Evolutionary conservation across 2,888 invertebrate genomes (phyloP), one percentile per base, ranked within the genome.

Genomic region (Pristionchus arcanus): DNA sequence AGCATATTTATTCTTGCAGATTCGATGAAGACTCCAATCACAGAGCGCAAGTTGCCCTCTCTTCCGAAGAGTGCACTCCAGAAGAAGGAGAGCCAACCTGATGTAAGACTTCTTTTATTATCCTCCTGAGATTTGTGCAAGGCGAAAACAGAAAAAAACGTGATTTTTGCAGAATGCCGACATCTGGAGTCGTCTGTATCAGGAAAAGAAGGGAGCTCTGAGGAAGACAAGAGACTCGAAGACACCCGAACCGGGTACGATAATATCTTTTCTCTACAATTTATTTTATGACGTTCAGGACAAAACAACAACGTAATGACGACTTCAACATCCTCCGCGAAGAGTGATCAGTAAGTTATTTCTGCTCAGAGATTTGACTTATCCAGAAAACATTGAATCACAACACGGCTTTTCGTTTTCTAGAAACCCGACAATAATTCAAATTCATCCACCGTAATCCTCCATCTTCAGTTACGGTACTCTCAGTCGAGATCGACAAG

Each of bases 161-260:
- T 13, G 49, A 31, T 0, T 55, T 37, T 77, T 55, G 28, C 89
- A 92, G 91, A 91, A 90, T 55, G 90, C 91, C 25, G 91, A 91
- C 63, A 92, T 93, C 37, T 93, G 93, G 93, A 91, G 91, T 84
- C 84, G 93, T 31, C 90, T 93, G 87, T 93, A 93, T 81, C 92
- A 92, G 74, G 93, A 93, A 90, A 93, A 93, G 90, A 92, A 92
- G 42, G 85, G 71, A 53, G 71, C 91, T 25, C 83, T 93, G 81
- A 89, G 91, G 34, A 93, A 92, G 87, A 92, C 92, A 11, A 89
- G 93, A 3, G 93, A 93, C 37, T 74, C 91, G 5, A 90, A 90
- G 21, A 90, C 92, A 0, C 91, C 92, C 31, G 89, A 89, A 37
- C 91, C 91, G 15, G 4, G 63, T 89, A 90, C 88, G 90, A 89